Conservation (phyloP, 2,888 invertebrate genomes). For the Strigamia maritima region DNA sequence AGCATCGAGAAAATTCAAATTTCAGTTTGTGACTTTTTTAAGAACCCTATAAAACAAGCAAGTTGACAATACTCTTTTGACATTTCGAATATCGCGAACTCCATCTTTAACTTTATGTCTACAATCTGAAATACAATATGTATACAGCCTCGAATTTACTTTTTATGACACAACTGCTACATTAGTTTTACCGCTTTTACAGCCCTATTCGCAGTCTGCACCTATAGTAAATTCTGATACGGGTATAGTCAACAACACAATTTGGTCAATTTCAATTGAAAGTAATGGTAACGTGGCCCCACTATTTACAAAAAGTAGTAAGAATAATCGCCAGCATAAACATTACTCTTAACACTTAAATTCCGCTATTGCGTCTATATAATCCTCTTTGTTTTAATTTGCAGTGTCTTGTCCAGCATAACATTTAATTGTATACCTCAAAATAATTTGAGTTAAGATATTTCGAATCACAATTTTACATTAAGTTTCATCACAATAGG, state of each 20-base stretch:
- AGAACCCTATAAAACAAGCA: background rate
- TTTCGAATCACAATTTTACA: too few relatives aligned
- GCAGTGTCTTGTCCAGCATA: background rate
- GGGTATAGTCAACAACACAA: constrained; percentile 10
- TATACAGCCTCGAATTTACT: background rate
- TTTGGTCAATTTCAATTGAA: constrained; percentile 24
- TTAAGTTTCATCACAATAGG: too few relatives aligned
- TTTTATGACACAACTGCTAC: constrained; percentile 14
- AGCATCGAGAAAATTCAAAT: too few relatives aligned
- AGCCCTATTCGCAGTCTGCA: background rate
- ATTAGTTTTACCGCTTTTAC: background rate
- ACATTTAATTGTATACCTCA: background rate
- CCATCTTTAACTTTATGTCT: background rate
- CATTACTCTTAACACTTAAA: background rate
- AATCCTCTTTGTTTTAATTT: background rate
- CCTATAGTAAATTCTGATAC: background rate
- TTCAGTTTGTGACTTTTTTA: too few relatives aligned
- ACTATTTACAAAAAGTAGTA: background rate
- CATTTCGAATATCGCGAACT: background rate
- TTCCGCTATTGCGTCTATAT: background rate
- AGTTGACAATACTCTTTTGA: background rate
- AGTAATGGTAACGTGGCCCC: background rate
- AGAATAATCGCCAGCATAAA: background rate
- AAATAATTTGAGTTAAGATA: too few relatives aligned
- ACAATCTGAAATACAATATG: background rate